Base-by-base conservation (phyloP, 2,113 vertebrate species). In the Pelobates fuscus region DNA sequence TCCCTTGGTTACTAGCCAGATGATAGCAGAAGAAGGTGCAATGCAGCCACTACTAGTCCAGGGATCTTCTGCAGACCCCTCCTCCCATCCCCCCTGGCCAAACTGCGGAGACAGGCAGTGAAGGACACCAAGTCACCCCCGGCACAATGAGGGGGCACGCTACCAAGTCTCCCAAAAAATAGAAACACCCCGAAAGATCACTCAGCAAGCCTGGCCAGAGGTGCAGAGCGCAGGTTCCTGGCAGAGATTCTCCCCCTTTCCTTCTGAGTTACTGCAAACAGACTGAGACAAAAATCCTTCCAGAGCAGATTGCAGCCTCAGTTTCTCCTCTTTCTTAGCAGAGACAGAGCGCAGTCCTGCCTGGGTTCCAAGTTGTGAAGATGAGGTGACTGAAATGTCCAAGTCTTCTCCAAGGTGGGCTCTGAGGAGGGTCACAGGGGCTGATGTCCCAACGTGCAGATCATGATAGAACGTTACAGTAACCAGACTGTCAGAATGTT, bases 21-120 rank as follows among this genome's bases (percentile, higher is more conserved):
- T 62, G 67, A 46, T 67, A 77, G 69, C 18, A 75, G 79, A 58
- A 74, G 82, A 82, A 67, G 62, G 71, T 65, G 67, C 78, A 77
- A 69, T 75, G 67, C 77, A 78, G 67, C 66, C 57, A 67, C 54
- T 69, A 75, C 80, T 80, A 74, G 27, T 37, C 52, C 79, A 66
- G 78, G 79, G 78, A 78, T 21, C 61, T 65, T 65, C 72, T 1
- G 23, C 73, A 32, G 59, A 44, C 59, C 37, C 23, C 63, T 69
- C 77, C 60, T 60, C 64, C 80, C 69, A 80, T 81, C 59, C 54
- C 44, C 77, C 78, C 46, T 10, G 24, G 44, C 41, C 63, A 60
- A 52, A 64, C 65, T 66, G 30, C 71, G 18, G 55, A 67, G 26
- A 52, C 18, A 60, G 46, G 49, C 55, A 46, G 21, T 37, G 2